phyloP scores from a whole-genome alignment of 2,797 vertebrate genomes.

The Catamblyrhynchus diadema region DNA sequence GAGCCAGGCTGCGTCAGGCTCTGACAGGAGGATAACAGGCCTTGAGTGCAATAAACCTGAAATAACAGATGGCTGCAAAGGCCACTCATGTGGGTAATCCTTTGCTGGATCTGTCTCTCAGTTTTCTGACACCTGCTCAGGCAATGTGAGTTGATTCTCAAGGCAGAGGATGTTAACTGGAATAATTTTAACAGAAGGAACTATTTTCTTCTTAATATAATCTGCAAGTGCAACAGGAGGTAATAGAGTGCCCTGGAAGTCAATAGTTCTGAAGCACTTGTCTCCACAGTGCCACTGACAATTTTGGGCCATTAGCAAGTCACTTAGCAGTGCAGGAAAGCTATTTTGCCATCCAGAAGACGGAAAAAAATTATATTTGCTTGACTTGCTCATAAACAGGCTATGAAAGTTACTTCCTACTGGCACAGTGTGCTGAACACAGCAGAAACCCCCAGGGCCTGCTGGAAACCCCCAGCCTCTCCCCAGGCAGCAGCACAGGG shows the following conservation, averaged over 20 bases:
- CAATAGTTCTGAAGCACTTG: neutral
- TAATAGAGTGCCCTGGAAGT: neutral
- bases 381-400: slow-evolving; percentile 15
- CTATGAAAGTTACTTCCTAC: neutral
- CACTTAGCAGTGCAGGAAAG: neutral
- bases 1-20: neutral
- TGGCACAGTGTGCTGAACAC: neutral
- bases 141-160: neutral
- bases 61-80: neutral
- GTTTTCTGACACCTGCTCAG: neutral
- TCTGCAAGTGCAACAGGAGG: neutral
- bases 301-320: neutral
- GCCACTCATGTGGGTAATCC: neutral
- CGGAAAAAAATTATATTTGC: neutral
- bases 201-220: neutral
- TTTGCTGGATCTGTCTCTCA: neutral
- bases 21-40: rapidly evolving
- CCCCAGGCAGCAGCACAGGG: neutral
- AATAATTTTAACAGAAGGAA: neutral
- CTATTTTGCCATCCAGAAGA: neutral
- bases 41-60: neutral
- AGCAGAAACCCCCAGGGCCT: neutral
- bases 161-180: neutral
- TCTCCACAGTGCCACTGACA: neutral
- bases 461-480: neutral